Conservation (phyloP, 1,140 invertebrate genomes). For the Lineus longissimus region DNA sequence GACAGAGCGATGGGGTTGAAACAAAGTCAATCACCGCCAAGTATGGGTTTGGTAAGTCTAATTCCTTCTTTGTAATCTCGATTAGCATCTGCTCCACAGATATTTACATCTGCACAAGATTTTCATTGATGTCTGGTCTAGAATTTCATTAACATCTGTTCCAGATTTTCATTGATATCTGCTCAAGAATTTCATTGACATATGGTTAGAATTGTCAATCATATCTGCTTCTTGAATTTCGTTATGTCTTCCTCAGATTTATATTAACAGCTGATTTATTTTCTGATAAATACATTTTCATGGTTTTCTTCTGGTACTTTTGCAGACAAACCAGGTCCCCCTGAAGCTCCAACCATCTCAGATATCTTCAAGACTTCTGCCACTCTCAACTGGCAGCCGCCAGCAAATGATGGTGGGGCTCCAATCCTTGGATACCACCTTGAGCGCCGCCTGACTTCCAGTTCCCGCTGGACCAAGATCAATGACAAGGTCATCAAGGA, state of each 20-base stretch:
- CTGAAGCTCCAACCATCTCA: slow-evolving; percentile 82
- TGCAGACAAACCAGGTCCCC: slow-evolving; percentile 55
- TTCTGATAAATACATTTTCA: too few species aligned
- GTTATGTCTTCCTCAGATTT: too few species aligned
- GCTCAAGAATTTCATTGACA: not conserved
- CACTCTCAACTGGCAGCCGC: slow-evolving; percentile 76
- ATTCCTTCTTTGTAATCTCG: too few species aligned
- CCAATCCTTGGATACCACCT: slow-evolving; percentile 40
- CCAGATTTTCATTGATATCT: not conserved
- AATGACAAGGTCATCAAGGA: slow-evolving; percentile 83
- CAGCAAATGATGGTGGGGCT: slow-evolving; percentile 83
- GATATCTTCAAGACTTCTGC: slow-evolving; percentile 71
- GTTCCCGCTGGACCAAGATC: slow-evolving; percentile 53
- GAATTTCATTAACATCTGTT: too few species aligned
- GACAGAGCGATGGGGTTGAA: slow-evolving; percentile 69
- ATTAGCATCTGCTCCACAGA: too few species aligned
- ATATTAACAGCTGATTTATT: too few species aligned
- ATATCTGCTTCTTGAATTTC: too few species aligned
- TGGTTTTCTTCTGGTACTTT: slow-evolving; percentile 55
- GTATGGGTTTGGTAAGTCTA: slow-evolving; percentile 78
- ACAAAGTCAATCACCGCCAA: slow-evolving; percentile 70
- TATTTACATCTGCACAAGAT: not conserved
- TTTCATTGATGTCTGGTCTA: not conserved
- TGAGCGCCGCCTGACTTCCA: slow-evolving; percentile 63
- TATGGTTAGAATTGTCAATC: slow-evolving; percentile 60